Evolutionary conservation across 2,113 vertebrate genomes (phyloP).

Genomic region (Hirundichthys speculiger): DNA sequence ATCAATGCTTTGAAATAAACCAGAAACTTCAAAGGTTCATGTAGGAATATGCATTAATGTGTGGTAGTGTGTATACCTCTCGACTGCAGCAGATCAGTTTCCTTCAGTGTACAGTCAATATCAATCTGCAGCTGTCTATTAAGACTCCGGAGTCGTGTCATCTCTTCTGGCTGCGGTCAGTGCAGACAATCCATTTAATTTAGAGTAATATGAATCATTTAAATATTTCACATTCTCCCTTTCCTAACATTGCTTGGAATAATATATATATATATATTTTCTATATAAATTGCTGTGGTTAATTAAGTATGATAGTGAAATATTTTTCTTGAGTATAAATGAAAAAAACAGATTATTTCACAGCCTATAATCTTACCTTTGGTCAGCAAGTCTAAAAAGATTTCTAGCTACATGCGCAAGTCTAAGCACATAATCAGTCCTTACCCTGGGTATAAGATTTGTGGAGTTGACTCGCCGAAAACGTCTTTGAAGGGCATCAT

Average conservation of each 20-base stretch:
- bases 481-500: slow-evolving; percentile 94
- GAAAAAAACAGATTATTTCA: neutral
- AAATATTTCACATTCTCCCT: neutral
- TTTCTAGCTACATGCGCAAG: neutral
- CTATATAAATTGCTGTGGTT: neutral
- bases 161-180: slow-evolving; percentile 92
- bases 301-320: neutral
- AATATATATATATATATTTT: neutral
- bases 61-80: slow-evolving; percentile 82
- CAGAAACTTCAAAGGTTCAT: slow-evolving; percentile 42
- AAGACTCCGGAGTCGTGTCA: slow-evolving; percentile 93
- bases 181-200: slow-evolving; percentile 41
- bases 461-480: slow-evolving; percentile 94
- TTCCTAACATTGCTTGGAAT: neutral
- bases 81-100: slow-evolving; percentile 95
- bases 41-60: slow-evolving; percentile 19
- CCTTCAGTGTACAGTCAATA: slow-evolving; percentile 98
- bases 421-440: slow-evolving; percentile 38
- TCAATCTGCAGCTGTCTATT: slow-evolving; percentile 99
- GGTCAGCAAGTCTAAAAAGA: neutral
- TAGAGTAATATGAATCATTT: slow-evolving; percentile 2
- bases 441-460: slow-evolving; percentile 90
- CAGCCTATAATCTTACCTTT: neutral
- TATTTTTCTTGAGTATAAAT: too few species aligned
- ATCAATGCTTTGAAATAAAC: slow-evolving; percentile 63